Base-by-base conservation (phyloP, 2,888 invertebrate genomes). In the Tachina grossa region DNA sequence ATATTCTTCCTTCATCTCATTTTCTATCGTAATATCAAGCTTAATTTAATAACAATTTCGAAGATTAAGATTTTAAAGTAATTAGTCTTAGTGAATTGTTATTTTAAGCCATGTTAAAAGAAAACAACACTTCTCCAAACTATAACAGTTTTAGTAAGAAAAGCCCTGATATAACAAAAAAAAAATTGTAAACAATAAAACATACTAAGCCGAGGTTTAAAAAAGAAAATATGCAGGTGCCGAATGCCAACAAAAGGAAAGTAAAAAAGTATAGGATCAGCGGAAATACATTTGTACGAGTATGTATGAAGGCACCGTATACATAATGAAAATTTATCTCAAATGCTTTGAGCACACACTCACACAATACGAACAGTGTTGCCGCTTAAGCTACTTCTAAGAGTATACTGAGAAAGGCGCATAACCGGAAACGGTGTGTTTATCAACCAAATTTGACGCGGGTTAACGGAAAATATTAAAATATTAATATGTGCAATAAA, bases 11-110 rank as follows among this genome's bases (percentile, higher is more conserved):
- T 6, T 61, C 8, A 31, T 6, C 43, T 41, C 41, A n/a, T 0
- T 10, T 41, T 22, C 45, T 3, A 6, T 47, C 65, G 2, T 5
- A 9, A 9, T 19, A 14, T 51, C 16, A 45, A 16, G 2, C 51
- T 80, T 22, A 65, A 47, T 59, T 69, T 71, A 74, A 78, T 69
- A 75, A 79, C 39, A 19, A 65, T 79, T n/a, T 71, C 49, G 9
- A 55, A 71, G 53, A 71, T 76, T 76, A 72, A 57, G 53, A 76
- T 80, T 80, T 71, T 19, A 82, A 74, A 82, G 55, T 53, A 85
- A 82, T 85, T 78, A 74, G 75, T 75, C 71, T 57, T 69, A 79
- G 49, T 81, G 69, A 85, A 78, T 81, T 81, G 66, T 66, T 69
- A 69, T 82, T 75, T 77, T 63, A 82, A 55, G 82, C 77, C n/a